These are phyloP conservation scores for Desoria tigrina DNA, from an alignment of 2,888 invertebrate species.

Conservation along the genomic window DNA sequence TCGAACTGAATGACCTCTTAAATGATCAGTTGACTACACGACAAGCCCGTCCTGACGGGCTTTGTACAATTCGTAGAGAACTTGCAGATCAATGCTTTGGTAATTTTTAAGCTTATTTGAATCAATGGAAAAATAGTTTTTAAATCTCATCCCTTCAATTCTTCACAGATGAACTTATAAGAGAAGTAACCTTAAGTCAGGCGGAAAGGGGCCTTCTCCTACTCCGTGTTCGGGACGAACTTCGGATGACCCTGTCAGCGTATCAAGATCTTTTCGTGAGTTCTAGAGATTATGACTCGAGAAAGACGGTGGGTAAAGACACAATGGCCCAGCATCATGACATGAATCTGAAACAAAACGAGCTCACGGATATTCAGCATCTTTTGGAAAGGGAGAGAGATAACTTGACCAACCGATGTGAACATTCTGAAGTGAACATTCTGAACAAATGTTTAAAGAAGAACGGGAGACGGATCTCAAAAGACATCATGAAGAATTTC, in stretches of 20 bases:
- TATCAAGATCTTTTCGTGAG: conserved; percentile 36
- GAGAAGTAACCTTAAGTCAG: conserved; percentile 26
- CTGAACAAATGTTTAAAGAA: conserved; percentile 56
- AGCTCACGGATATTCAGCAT: conserved; percentile 47
- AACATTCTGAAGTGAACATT: no score
- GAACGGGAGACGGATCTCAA: conserved; percentile 59
- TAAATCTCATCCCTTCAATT: no score
- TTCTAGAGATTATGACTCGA: conserved; percentile 25
- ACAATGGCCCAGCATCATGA: conserved; percentile 53
- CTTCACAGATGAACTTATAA: conserved; percentile 33
- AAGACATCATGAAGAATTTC: conserved; percentile 60
- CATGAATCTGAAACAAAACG: conserved; percentile 58
- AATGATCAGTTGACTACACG: conserved; percentile 31
- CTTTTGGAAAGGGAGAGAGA: conserved; percentile 26
- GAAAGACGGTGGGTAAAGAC: conserved; percentile 23
- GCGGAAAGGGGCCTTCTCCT: conserved; percentile 32
- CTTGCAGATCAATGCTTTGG: conserved; percentile 37
- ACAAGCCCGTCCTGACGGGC: conserved; percentile 36
- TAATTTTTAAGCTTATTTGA: no score
- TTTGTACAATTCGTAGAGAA: conserved; percentile 38
- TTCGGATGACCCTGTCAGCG: conserved; percentile 30
- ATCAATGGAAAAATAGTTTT: neutral
- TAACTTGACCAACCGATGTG: no score
- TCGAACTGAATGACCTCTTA: conserved; percentile 29
- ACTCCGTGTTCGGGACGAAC: conserved; percentile 31